Base-by-base conservation (phyloP, 2,888 invertebrate species). In the Callyntrura sp. region DNA sequence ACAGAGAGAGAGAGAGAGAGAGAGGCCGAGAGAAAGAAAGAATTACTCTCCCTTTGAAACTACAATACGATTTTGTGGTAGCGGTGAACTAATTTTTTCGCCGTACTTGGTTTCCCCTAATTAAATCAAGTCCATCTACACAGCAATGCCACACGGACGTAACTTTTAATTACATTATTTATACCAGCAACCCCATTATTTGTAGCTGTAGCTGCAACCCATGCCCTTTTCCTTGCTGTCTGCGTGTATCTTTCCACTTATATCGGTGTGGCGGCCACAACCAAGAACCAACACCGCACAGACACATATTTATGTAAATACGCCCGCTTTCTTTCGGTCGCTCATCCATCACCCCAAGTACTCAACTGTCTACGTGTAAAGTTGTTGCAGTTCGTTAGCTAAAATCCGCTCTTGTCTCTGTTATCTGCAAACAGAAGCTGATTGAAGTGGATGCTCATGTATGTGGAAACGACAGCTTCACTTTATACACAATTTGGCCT, bases 361-460 rank as follows among this genome's bases (percentile, higher is more conserved):
- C 70, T 20, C 23, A 9, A 12, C 25, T 25, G 57, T 17, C n/a
- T 60, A 8, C 48, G 73, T 48, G 17, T 73, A 25, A 17, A 57
- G 55, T 78, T 17, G 78, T 78, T 78, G 78, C 57, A 35, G 78
- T 78, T 78, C 55, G 57, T 78, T 78, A 78, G 51, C 28, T 78
- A 25, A 55, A 78, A 55, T 78, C 17, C 35, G 6, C 25, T 76
- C 28, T 55, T 55, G 55, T 55, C 55, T 25, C 25, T 78, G 6
- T 78, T 17, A 28, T 35, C 55, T 14, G 28, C 78, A 55, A 78
- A 35, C 78, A 28, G 1, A 23, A 78, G 17, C 20, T 57, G 5
- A 57, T 76, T 76, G 51, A 35, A 78, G n/a, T 25, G 28, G 78
- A 35, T 28, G 76, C n/a, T 51, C 57, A 57, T 6, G 35, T 35